phyloP scores from a whole-genome alignment of 2,797 vertebrate genomes.

The Eulemur rubriventer region DNA sequence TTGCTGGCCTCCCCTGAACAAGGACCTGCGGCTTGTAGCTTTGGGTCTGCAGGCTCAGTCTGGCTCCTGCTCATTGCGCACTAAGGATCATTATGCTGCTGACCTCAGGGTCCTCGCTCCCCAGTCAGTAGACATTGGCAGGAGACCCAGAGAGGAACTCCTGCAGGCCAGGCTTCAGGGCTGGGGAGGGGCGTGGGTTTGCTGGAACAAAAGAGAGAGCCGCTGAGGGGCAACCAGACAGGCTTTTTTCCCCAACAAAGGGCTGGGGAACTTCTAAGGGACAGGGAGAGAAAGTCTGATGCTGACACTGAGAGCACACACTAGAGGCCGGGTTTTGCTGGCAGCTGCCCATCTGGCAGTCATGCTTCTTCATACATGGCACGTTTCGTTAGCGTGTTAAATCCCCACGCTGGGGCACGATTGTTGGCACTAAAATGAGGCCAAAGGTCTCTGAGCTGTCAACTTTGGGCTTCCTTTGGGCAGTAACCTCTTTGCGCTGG shows the following conservation, averaged over 20 bases:
- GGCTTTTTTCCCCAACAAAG: neutral
- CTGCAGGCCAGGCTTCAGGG: neutral
- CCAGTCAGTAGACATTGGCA: no score
- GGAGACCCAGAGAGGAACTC: neutral
- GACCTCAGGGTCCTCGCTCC: neutral
- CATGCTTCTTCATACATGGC: neutral
- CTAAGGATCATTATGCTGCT: rapidly evolving
- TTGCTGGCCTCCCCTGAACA: neutral
- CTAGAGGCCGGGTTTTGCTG: neutral
- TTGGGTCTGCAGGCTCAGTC: neutral
- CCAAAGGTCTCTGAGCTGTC: no score
- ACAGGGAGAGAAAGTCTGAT: neutral
- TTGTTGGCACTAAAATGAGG: no score
- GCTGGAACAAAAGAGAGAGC: no score
- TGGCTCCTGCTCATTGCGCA: no score
- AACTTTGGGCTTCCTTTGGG: no score
- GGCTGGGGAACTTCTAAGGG: neutral
- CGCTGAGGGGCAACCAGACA: neutral
- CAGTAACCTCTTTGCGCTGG: no score
- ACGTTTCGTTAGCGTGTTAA: no score
- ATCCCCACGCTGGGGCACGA: no score
- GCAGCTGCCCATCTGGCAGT: neutral
- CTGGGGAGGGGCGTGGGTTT: neutral
- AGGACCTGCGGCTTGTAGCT: neutral
- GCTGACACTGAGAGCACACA: neutral